Base-by-base conservation (phyloP, 2,888 invertebrate species). In the Podabrus alpinus region DNA sequence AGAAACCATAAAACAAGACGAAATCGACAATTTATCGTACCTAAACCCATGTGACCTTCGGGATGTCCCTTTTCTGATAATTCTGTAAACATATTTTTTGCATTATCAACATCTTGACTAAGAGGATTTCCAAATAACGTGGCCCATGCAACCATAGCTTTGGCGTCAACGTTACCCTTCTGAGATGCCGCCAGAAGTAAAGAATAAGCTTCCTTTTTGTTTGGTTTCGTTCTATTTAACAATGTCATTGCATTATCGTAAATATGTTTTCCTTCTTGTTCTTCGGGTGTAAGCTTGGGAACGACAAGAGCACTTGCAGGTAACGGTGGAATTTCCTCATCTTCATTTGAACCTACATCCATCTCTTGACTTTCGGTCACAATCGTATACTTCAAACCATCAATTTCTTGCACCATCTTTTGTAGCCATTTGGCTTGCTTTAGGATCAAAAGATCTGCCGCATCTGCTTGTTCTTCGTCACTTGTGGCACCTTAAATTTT, bases 141-240 rank as follows among this genome's bases (percentile, higher is more conserved):
- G 0, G 94, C 95, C 95, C 97, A 97, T 0, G 97, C 97, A 5
- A 98, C 87, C 85, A 94, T 90, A 75, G 96, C 94, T 85, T 93
- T 91, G 0, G 98, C 96, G 67, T 94, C 93, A 0, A 89, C 86
- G 85, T 97, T 96, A 60, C 96, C 96, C 72, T 92, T 89, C 62
- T 92, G 92, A 0, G 97, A 94, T 0, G 98, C 95, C 80, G 93
- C 90, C 61, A 92, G 90, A 29, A 99, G 89, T 70, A 95, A 88
- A 59, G 92, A 89, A 81, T 95, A 95, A 0, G 95, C 96, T 69
- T 91, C 91, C 1, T 90, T 89, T 75, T 94, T 92, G 84, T 95
- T 93, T 0, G 93, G 91, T 67, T 90, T 89, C 0, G 94, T 93
- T 21, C 94, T 93, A 79, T 92, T 92, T 13, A 96, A 87, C 81